Evolutionary conservation across 2,888 invertebrate genomes (phyloP).

Genomic region (Napeogenes sylphis): DNA sequence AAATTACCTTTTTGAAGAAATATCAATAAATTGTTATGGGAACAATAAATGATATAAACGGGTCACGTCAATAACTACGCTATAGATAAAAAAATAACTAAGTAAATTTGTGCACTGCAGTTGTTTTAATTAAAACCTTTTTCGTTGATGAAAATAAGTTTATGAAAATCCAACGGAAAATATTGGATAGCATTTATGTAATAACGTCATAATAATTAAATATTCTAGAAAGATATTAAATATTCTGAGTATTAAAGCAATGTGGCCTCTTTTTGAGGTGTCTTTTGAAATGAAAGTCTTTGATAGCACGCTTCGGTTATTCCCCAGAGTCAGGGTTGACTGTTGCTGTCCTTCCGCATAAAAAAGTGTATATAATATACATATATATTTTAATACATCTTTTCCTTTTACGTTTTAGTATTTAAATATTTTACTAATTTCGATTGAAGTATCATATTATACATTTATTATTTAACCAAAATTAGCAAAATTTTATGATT

Average conservation of each 20-base stretch:
- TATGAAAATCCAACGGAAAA: conserved; percentile 8
- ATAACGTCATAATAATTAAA: conserved; percentile 19
- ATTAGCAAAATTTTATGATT: not conserved
- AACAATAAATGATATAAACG: too few species aligned
- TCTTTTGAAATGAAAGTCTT: conserved; percentile 30
- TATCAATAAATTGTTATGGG: too few species aligned
- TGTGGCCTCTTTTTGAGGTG: conserved; percentile 26
- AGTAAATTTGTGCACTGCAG: conserved; percentile 12
- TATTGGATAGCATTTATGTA: conserved; percentile 26
- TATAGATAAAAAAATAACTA: not conserved
- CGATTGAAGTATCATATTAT: too few species aligned
- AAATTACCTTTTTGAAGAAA: too few species aligned
- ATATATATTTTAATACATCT: not conserved
- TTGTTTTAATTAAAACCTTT: conserved; percentile 11
- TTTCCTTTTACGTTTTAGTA: too few species aligned
- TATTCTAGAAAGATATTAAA: conserved; percentile 27
- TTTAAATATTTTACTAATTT: too few species aligned
- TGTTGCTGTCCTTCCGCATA: not conserved
- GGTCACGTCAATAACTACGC: not conserved
- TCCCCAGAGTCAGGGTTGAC: conserved; percentile 27
- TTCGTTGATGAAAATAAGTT: conserved; percentile 6
- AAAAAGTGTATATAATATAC: not conserved
- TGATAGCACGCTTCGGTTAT: conserved; percentile 24
- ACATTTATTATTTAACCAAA: too few species aligned
- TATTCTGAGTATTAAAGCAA: conserved; percentile 25